phyloP scores from a whole-genome alignment of 1,140 invertebrate genomes.

The Paraescarpia echinospica region DNA sequence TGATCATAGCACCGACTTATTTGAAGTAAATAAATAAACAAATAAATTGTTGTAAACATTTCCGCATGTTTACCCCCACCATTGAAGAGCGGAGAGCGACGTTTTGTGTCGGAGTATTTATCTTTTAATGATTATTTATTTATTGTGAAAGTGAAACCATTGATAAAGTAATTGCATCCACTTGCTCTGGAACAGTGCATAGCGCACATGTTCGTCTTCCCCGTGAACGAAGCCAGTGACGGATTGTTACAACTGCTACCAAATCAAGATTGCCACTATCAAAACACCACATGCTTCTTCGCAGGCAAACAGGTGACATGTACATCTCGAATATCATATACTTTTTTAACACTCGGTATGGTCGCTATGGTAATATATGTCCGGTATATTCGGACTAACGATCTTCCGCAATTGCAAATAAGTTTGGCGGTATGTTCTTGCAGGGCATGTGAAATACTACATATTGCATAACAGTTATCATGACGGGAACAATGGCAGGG shows the following conservation, averaged over 20 bases:
- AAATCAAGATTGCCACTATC: background rate
- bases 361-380: background rate
- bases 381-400: no score
- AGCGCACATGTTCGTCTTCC: background rate
- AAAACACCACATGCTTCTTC: background rate
- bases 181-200: background rate
- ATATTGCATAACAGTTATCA: background rate
- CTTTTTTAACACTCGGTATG: background rate
- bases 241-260: background rate
- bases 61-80: background rate
- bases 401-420: no score
- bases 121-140: background rate
- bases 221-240: background rate
- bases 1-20: no score
- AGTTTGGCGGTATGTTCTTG: no score
- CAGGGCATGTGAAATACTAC: no score
- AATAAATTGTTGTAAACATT: no score
- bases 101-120: background rate
- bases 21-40: no score
- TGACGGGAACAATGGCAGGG: background rate
- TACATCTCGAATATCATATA: background rate
- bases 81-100: background rate
- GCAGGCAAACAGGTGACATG: background rate
- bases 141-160: background rate
- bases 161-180: background rate